A percentile compares a stretch with the other conserved stretches of the same genome.
phyloP scores from a whole-genome alignment of 2,113 vertebrate species.

The Cyanocitta stelleri region DNA sequence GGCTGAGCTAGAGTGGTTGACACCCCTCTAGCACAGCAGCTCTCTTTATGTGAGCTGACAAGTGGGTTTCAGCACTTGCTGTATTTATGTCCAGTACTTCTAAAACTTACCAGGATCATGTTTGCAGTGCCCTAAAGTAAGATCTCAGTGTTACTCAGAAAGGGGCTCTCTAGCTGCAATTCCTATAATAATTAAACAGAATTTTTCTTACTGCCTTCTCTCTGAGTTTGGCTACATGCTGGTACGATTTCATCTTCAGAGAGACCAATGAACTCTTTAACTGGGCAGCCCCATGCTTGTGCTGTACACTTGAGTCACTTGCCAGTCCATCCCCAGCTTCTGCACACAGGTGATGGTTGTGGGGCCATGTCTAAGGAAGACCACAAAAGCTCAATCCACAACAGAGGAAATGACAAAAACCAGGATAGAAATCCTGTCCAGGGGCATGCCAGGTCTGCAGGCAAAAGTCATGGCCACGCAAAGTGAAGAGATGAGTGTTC shows the following conservation, averaged over 20 bases:
- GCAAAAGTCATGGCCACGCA: rapidly evolving
- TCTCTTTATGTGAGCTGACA: neutral
- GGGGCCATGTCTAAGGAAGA: neutral
- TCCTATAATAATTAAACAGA: neutral
- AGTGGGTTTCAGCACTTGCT: neutral
- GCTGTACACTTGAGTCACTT: rapidly evolving
- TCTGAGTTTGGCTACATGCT: neutral
- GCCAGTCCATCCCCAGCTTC: neutral
- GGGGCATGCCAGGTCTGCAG: neutral
- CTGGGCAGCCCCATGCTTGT: neutral
- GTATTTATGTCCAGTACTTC: neutral
- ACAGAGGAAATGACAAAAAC: neutral
- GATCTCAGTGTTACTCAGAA: neutral
- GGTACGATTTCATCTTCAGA: neutral
- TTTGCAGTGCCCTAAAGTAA: neutral
- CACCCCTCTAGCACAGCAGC: neutral
- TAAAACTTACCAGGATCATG: neutral
- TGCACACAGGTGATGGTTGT: neutral
- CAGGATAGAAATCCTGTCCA: neutral
- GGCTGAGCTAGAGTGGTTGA: neutral
- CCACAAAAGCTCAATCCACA: neutral
- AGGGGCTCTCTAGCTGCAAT: neutral
- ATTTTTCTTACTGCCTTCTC: neutral
- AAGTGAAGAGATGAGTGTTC: neutral
- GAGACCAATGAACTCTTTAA: neutral